phyloP scores from a whole-genome alignment of 2,797 vertebrate genomes.

The Falco novaeseelandiae region DNA sequence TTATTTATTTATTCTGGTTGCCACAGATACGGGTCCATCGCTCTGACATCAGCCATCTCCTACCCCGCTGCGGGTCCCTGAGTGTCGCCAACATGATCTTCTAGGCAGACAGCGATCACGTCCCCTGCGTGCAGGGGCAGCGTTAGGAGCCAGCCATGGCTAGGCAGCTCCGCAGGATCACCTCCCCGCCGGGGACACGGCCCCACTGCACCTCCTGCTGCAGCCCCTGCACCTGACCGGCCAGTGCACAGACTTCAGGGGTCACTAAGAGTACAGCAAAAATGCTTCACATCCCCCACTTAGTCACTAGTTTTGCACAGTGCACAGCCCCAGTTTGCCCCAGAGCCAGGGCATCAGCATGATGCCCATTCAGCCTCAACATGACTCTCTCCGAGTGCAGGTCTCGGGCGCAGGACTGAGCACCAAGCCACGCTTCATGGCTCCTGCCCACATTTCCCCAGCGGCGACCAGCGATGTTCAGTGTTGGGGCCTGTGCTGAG shows the following conservation, averaged over 20 bases:
- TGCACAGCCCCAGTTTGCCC: accelerated
- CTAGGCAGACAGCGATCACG: neutral
- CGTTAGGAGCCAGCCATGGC: accelerated
- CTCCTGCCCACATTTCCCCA: accelerated
- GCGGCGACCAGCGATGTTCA: accelerated
- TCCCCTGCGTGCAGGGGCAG: neutral
- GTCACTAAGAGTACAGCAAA: accelerated
- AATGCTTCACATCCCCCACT: accelerated
- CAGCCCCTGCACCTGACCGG: accelerated
- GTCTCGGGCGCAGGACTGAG: accelerated
- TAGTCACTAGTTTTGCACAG: accelerated
- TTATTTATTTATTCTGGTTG: constrained; percentile 71
- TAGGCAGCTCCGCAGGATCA: neutral
- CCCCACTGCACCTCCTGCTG: accelerated
- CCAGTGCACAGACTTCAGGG: accelerated
- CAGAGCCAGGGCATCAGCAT: accelerated
- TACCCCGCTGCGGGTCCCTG: neutral
- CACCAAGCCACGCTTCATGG: accelerated
- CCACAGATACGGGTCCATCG: constrained; percentile 68
- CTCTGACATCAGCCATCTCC: constrained; percentile 69
- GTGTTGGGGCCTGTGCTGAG: accelerated
- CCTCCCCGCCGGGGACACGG: accelerated
- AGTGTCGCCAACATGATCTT: neutral
- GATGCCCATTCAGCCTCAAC: accelerated
- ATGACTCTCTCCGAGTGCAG: accelerated